phyloP scores from a whole-genome alignment of 2,113 vertebrate genomes.

The Serilophus lunatus region DNA sequence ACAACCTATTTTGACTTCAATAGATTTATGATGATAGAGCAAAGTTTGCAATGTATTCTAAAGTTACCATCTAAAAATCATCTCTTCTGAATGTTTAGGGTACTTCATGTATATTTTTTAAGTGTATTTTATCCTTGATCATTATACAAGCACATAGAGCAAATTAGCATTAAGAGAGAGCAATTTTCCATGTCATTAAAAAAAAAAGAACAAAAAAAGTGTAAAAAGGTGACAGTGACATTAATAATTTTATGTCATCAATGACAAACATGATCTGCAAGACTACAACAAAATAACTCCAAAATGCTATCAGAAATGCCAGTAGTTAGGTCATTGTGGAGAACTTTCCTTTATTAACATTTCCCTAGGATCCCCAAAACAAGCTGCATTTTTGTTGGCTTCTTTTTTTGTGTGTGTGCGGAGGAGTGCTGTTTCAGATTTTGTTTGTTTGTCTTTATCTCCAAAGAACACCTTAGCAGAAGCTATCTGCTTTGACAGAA shows the following conservation, averaged over 20 bases:
- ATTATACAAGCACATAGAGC: background rate
- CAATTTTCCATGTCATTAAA: background rate
- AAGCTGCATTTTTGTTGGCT: background rate
- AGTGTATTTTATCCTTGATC: background rate
- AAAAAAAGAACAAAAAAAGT: background rate
- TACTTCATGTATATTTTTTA: background rate
- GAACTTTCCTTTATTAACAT: conserved; percentile 9
- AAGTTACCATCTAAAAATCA: background rate
- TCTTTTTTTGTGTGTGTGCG: background rate
- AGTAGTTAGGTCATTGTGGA: background rate
- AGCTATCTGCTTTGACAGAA: conserved; percentile 72
- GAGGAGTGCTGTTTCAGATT: background rate
- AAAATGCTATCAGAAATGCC: conserved; percentile 28
- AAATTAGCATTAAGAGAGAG: background rate
- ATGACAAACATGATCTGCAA: background rate
- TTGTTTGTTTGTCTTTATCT: conserved; percentile 62
- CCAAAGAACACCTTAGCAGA: conserved; percentile 77
- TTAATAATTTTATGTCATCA: background rate
- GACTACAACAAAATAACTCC: background rate
- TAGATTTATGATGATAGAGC: background rate
- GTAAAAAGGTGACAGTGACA: background rate
- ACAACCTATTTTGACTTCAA: background rate
- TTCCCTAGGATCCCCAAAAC: background rate
- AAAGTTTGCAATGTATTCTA: rapidly evolving
- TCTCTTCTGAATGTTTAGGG: background rate